Percentiles rank a stretch among this genome's conserved stretches.
phyloP scores from a whole-genome alignment of 1,140 invertebrate genomes.

The Apis florea region DNA sequence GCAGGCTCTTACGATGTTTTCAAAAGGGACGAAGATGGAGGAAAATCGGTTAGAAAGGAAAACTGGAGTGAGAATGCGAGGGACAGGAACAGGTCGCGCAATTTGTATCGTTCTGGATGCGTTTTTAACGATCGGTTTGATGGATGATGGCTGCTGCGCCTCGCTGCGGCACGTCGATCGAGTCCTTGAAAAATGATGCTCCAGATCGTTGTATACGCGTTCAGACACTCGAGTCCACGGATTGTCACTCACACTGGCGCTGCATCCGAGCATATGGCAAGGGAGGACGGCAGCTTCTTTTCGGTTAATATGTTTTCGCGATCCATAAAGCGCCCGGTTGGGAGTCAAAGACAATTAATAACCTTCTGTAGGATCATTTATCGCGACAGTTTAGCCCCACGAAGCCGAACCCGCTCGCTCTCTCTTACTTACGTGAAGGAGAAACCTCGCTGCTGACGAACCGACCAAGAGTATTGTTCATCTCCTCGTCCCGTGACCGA shows the following conservation, averaged over 20 bases:
- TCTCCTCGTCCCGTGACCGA: constrained; percentile 78
- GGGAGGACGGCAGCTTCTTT: constrained; percentile 59
- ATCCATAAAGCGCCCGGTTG: constrained; percentile 74
- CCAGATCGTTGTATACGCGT: constrained; percentile 48
- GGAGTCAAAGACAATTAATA: constrained; percentile 79
- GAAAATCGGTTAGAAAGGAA: constrained; percentile 33
- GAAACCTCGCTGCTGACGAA: constrained; percentile 50
- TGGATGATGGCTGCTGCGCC: constrained; percentile 72
- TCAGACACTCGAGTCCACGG: constrained; percentile 30
- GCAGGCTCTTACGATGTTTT: not conserved
- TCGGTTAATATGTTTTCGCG: constrained; percentile 78
- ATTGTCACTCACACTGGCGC: not conserved
- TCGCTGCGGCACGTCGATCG: constrained; percentile 66
- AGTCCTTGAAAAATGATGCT: constrained; percentile 79
- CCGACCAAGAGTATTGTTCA: constrained; percentile 73
- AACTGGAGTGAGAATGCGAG: constrained; percentile 15
- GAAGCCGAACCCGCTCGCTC: constrained; percentile 12
- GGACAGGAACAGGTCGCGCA: constrained; percentile 65
- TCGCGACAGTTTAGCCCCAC: constrained; percentile 78
- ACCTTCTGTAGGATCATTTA: constrained; percentile 79
- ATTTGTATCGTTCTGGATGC: constrained; percentile 76
- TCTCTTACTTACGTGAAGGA: constrained; percentile 29
- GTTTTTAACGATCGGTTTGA: constrained; percentile 80
- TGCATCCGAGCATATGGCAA: constrained; percentile 51
- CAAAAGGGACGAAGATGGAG: constrained; percentile 2